phyloP scores from a whole-genome alignment of 2,797 vertebrate genomes.

The Rhabdophis nuchalis region DNA sequence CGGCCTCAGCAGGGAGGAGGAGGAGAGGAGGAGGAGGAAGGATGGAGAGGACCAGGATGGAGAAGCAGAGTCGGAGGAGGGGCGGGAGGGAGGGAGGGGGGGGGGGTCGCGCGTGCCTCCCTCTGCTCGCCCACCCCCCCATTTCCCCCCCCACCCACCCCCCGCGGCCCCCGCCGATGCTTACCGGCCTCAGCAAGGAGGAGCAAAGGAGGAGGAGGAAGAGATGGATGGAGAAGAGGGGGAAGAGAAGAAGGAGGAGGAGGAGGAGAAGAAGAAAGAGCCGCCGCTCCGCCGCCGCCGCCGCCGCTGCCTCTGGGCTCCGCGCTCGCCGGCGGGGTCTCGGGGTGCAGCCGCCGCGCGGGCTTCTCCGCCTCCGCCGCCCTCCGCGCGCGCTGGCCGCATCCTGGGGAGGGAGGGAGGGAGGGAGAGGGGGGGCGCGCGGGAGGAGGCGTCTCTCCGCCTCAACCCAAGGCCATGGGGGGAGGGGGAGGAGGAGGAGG shows the following conservation, averaged over 20 bases:
- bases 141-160: no score
- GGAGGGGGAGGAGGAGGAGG: no score
- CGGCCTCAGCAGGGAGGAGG: not conserved
- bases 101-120: not conserved
- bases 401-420: not conserved
- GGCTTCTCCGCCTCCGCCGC: not conserved
- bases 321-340: not conserved
- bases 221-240: not conserved
- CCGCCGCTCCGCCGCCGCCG: not conserved
- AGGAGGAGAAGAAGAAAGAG: not conserved
- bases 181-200: constrained; percentile 5
- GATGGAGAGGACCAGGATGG: not conserved
- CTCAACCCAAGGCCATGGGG: constrained; percentile 4
- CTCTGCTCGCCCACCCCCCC: not conserved
- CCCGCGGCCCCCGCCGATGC: not conserved
- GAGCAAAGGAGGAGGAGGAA: not conserved
- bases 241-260: no score
- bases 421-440: not conserved
- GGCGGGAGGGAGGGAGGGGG: no score
- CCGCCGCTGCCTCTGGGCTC: not conserved
- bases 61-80: not conserved
- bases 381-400: constrained; percentile 12
- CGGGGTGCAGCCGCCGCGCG: constrained; percentile 6
- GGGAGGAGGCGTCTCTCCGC: not conserved
- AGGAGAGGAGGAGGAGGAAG: not conserved